Evolutionary conservation across 2,797 vertebrate genomes (phyloP).

Genomic region (Phrynocephalus vlangalii): DNA sequence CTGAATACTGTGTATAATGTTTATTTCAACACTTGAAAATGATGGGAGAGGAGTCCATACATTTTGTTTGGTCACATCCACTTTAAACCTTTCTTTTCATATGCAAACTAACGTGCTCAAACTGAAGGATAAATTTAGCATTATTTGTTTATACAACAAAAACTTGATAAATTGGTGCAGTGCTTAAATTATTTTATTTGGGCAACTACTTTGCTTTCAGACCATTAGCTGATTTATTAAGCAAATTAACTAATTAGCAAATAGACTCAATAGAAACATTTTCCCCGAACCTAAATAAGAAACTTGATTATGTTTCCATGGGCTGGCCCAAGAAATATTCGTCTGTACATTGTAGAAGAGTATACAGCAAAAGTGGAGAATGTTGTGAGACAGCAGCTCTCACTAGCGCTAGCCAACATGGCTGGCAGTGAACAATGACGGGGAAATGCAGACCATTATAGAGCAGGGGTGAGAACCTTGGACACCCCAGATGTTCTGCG

Average conservation of each 20-base stretch:
- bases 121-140: background rate
- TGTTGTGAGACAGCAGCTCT: no score
- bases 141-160: background rate
- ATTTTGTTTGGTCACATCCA: background rate
- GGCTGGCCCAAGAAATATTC: background rate
- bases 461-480: no score
- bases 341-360: background rate
- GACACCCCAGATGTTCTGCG: no score
- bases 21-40: background rate
- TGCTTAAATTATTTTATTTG: background rate
- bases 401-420: no score
- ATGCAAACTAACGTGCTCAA: background rate
- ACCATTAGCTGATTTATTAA: background rate
- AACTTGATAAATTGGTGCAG: background rate
- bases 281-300: no score
- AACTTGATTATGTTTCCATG: background rate
- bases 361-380: no score
- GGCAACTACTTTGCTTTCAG: background rate
- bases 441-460: no score
- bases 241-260: background rate
- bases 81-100: background rate
- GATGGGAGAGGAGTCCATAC: background rate
- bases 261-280: background rate
- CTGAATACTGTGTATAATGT: no score
- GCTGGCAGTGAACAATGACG: no score